Evolutionary conservation across 2,888 invertebrate genomes (phyloP).

Genomic region (Scaptomyza tumidula): DNA sequence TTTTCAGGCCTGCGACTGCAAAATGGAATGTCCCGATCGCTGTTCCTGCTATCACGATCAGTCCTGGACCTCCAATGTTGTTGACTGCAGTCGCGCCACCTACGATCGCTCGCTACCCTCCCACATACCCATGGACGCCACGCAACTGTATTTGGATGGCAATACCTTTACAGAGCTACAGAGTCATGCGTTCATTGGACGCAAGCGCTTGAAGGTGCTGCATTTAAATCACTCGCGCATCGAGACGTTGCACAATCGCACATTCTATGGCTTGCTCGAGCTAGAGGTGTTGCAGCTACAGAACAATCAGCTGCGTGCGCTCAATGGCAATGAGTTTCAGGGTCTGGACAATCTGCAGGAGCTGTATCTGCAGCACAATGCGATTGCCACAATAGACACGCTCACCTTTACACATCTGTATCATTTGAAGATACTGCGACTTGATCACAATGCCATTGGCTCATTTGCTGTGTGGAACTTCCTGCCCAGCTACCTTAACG

Average conservation of each 20-base stretch:
- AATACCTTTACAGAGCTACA: constrained; percentile 94
- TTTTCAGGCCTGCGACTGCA: constrained; percentile 98
- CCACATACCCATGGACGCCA: constrained; percentile 97
- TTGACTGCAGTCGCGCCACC: constrained; percentile 93
- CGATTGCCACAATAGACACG: constrained; percentile 92
- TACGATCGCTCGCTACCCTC: constrained; percentile 93
- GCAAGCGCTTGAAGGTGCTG: constrained; percentile 94
- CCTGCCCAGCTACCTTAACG: constrained; percentile 87
- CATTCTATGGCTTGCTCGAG: constrained; percentile 94
- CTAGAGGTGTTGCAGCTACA: constrained; percentile 93
- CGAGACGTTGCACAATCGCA: constrained; percentile 93
- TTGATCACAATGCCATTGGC: constrained; percentile 93
- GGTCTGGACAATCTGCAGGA: constrained; percentile 93
- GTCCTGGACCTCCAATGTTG: constrained; percentile 96
- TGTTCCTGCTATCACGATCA: constrained; percentile 98
- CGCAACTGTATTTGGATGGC: constrained; percentile 96
- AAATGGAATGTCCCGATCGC: constrained; percentile 97
- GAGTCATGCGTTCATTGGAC: constrained; percentile 96
- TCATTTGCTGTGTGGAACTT: constrained; percentile 92
- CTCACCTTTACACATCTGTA: constrained; percentile 92
- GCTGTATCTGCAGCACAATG: constrained; percentile 94
- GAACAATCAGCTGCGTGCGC: constrained; percentile 91
- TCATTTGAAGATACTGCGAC: constrained; percentile 92
- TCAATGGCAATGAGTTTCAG: constrained; percentile 93
- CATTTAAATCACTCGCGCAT: constrained; percentile 95